Evolutionary conservation across 2,888 invertebrate species (phyloP), one percentile per base, ranked within the genome.

Genomic region (Sphaerolaimus hirsutus): DNA sequence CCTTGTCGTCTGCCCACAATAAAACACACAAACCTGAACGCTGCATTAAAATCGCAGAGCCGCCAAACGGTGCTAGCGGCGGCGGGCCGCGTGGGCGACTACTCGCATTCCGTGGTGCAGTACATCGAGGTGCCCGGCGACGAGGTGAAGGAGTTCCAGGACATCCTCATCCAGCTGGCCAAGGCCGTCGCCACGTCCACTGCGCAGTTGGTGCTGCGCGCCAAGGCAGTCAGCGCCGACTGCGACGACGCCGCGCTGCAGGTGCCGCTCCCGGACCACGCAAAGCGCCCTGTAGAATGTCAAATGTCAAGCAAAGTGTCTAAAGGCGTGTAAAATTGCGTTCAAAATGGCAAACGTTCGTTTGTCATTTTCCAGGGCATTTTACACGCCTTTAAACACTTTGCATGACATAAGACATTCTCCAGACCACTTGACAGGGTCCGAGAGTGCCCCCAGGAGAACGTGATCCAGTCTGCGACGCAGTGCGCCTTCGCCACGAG

Each of bases 181-280:
- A 93, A 93, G 68, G 83, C 82, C 0, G 93, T 97, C 27, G 97
- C 97, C 38, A 97, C 91, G 64, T 84, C 89, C 2, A 91, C 97
- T 0, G 93, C 97, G 0, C 82, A 84, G 1, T 68, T 97, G 45
- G 93, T 99, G 1, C 72, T 93, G 46, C 52, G 58, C 62, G 91
- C 93, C 0, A 91, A 93, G 71, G 81, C 82, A 58, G 87, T 93
- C 51, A 89, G 93, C 0, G 81, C 82, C 1, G 68, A 68, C 43
- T 81, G 81, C 53, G 80, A 81, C 55, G 77, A 79, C 57, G 78
- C 79, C 52, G 76, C 75, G 35, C 74, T 76, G 27, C 81, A 83
- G 67, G 81, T 82, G n/a, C n/a, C n/a, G n/a, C n/a, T n/a, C n/a
- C n/a, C n/a, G n/a, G n/a, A n/a, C n/a, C n/a, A n/a, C n/a, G n/a